Evolutionary conservation across 2,888 invertebrate species (phyloP), one percentile per base, ranked within the genome.

Genomic region (Xanthorhoe designata): DNA sequence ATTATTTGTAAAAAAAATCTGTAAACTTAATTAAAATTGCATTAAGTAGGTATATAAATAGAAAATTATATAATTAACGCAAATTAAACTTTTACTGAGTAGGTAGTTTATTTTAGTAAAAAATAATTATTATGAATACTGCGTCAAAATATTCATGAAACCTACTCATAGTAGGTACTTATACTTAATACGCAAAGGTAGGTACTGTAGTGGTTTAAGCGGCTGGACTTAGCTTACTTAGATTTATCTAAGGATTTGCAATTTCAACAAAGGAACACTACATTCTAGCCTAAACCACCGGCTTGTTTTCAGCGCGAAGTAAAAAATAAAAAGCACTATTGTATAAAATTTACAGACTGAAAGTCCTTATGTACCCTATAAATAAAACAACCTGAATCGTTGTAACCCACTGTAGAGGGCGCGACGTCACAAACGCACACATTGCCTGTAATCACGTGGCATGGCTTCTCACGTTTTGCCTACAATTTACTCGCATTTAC

Each of bases 361-460:
- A 59, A 64, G 51, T 53, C 29, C 38, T 60, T 49, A 52, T 66
- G 68, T 62, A 61, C 60, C 56, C 66, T 49, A 24, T 62, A 64
- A 69, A 67, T 67, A 64, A 69, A 67, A 64, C 59, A 68, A 50
- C 60, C 49, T 61, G 38, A 42, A 35, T 54, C 55, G 64, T 29
- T 32, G 70, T 61, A 54, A 32, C 32, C 49, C 52, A 38, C 42
- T 50, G 35, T 64, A 60, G 68, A 71, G 69, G 65, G 68, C 66
- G 67, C 82, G 83, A 85, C 81, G 82, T 83, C 81, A 83, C 61
- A 70, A 66, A 59, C 61, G 50, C 68, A 70, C 71, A 65, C 69
- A 66, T 69, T 68, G 72, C 68, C 66, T 57, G 58, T 56, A 63
- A 63, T 83, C 82, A 86, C 84, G 82, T 80, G 83, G 82, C 78